phyloP scores from a whole-genome alignment of 2,888 invertebrate genomes.

The Lymantria monacha region DNA sequence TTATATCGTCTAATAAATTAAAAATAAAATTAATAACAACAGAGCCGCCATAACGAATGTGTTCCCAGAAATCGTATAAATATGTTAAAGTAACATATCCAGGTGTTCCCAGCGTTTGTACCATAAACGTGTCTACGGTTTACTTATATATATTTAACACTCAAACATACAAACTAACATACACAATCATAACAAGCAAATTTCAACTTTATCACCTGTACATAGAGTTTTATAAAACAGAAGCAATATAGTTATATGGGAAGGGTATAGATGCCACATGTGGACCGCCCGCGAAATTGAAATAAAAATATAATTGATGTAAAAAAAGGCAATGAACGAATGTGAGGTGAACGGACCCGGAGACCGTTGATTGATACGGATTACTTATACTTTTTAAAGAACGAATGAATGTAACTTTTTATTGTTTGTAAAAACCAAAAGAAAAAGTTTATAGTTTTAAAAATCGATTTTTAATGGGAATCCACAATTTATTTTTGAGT shows the following conservation, averaged over 20 bases:
- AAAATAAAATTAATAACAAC: slow-evolving; percentile 32
- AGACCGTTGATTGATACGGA: slow-evolving; percentile 33
- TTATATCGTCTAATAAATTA: slow-evolving; percentile 8
- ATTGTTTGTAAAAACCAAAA: neutral
- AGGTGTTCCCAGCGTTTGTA: slow-evolving; percentile 60
- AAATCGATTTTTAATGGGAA: no score
- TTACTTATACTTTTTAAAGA: neutral
- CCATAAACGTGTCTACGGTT: slow-evolving; percentile 65
- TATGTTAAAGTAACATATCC: slow-evolving; percentile 47
- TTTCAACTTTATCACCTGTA: slow-evolving; percentile 10
- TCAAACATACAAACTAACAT: slow-evolving; percentile 31
- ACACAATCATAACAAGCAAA: slow-evolving; percentile 7
- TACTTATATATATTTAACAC: slow-evolving; percentile 62
- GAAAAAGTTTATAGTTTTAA: no score
- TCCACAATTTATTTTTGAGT: no score
- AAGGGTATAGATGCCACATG: slow-evolving; percentile 69
- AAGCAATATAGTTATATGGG: slow-evolving; percentile 35
- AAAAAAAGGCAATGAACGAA: slow-evolving; percentile 45
- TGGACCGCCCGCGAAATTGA: slow-evolving; percentile 59
- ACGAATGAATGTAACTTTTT: neutral
- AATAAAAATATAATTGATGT: slow-evolving; percentile 51
- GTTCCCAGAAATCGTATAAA: slow-evolving; percentile 53
- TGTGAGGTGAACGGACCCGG: slow-evolving; percentile 56
- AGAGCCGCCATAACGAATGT: slow-evolving; percentile 31
- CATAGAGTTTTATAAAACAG: slow-evolving; percentile 8